Percentiles rank a stretch among this genome's conserved stretches.
Evolutionary conservation across 2,113 vertebrate genomes (phyloP).

Genomic region (Tetrao urogallus): DNA sequence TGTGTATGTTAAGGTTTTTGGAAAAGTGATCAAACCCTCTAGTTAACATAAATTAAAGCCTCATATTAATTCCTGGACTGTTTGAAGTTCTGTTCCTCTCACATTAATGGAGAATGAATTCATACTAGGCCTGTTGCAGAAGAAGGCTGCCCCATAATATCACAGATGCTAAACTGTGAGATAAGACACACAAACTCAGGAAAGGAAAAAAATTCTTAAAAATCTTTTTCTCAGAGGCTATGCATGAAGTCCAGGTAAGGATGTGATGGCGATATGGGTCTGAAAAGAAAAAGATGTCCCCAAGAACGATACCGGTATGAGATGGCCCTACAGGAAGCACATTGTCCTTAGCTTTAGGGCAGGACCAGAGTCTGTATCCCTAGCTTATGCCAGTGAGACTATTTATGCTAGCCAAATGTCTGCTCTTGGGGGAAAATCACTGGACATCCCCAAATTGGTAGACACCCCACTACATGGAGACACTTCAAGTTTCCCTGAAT

Average conservation of each 20-base stretch:
- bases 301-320: not conserved
- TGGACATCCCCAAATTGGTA: too few relatives aligned
- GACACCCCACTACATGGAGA: not conserved
- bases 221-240: not conserved
- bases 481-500: not conserved
- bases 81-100: not conserved
- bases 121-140: not conserved
- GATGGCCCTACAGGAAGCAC: not conserved
- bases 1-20: not conserved
- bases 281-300: not conserved
- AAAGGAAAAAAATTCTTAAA: not conserved
- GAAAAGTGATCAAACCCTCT: not conserved
- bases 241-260: rapidly evolving
- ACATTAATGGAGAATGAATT: not conserved
- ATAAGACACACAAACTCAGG: not conserved
- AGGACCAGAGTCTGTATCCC: not conserved
- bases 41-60: not conserved
- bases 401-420: not conserved
- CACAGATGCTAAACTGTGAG: not conserved
- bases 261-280: not conserved
- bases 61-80: not conserved
- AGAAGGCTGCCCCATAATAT: not conserved
- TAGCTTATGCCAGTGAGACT: not conserved
- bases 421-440: not conserved
- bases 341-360: not conserved